phyloP scores from a whole-genome alignment of 2,888 invertebrate species.

The Dorcus hopei region DNA sequence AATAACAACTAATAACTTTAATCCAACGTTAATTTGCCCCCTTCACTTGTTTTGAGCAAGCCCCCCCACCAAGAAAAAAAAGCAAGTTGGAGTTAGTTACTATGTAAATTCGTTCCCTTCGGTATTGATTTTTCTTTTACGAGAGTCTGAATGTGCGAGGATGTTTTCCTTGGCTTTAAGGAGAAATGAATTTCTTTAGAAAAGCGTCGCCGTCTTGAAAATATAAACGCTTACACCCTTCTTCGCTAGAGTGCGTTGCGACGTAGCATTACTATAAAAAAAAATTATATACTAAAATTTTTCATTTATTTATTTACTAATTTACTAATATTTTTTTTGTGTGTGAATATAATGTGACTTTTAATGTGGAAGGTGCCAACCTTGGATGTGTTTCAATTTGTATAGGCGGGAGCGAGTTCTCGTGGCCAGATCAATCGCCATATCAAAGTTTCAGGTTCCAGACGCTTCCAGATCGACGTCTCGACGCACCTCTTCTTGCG shows the following conservation, averaged over 20 bases:
- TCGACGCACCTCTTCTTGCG: conserved; percentile 50
- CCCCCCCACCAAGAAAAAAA: too few species aligned
- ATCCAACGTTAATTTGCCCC: too few species aligned
- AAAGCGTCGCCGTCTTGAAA: conserved; percentile 31
- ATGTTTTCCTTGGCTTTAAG: conserved; percentile 18
- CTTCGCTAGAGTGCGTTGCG: conserved; percentile 41
- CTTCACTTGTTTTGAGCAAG: too few species aligned
- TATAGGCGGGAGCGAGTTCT: not conserved
- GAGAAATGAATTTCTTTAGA: conserved; percentile 25
- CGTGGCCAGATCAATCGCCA: conserved; percentile 11
- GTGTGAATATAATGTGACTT: too few species aligned
- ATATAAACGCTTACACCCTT: conserved; percentile 39
- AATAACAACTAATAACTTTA: too few species aligned
- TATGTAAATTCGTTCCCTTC: too few species aligned
- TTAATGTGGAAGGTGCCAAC: not conserved
- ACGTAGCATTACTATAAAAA: not conserved
- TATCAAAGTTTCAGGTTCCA: conserved; percentile 18
- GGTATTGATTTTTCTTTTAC: conserved; percentile 11
- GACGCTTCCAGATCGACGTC: conserved; percentile 44
- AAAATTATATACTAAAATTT: not conserved
- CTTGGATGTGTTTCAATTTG: not conserved
- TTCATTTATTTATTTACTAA: not conserved
- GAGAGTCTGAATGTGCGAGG: conserved; percentile 12
- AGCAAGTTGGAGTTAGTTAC: too few species aligned
- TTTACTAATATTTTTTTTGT: not conserved